Evolutionary conservation across 1,140 invertebrate species (phyloP).

Genomic region (Drosophila obscura): DNA sequence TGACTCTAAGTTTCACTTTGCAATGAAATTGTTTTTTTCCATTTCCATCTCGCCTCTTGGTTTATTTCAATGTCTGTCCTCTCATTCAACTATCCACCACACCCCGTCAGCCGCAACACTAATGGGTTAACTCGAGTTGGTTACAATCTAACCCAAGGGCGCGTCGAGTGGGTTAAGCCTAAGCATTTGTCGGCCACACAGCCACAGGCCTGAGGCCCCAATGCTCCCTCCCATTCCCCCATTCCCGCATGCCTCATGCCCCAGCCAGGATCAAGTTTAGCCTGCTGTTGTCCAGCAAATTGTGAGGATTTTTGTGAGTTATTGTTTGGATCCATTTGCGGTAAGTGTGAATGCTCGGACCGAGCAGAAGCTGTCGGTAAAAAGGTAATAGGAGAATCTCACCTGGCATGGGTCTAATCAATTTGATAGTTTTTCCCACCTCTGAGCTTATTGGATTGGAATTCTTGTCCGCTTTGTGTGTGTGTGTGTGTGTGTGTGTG

Average conservation of each 20-base stretch:
- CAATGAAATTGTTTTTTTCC: conserved; percentile 74
- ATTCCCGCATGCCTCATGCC: background rate
- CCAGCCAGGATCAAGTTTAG: conserved; percentile 59
- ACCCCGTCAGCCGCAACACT: conserved; percentile 36
- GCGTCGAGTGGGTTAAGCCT: conserved; percentile 71
- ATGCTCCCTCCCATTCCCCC: too few species aligned
- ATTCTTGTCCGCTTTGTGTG: background rate
- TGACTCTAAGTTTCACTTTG: conserved; percentile 67
- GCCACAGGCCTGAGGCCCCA: background rate
- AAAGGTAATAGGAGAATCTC: conserved; percentile 35
- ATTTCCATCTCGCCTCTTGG: conserved; percentile 51
- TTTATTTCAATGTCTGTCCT: conserved; percentile 29
- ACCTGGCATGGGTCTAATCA: conserved; percentile 36
- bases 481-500: too few species aligned
- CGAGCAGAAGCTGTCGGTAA: background rate
- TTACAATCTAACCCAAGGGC: conserved; percentile 67
- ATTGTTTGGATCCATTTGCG: conserved; percentile 68
- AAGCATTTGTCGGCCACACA: conserved; percentile 58
- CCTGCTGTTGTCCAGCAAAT: conserved; percentile 61
- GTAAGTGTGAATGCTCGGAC: conserved; percentile 6
- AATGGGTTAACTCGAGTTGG: conserved; percentile 80
- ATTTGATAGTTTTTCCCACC: conserved; percentile 46
- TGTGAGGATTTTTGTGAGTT: conserved; percentile 70
- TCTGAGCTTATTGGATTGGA: conserved; percentile 17
- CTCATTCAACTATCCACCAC: background rate